phyloP scores from a whole-genome alignment of 2,888 invertebrate species.

The Megalurothrips usitatus region DNA sequence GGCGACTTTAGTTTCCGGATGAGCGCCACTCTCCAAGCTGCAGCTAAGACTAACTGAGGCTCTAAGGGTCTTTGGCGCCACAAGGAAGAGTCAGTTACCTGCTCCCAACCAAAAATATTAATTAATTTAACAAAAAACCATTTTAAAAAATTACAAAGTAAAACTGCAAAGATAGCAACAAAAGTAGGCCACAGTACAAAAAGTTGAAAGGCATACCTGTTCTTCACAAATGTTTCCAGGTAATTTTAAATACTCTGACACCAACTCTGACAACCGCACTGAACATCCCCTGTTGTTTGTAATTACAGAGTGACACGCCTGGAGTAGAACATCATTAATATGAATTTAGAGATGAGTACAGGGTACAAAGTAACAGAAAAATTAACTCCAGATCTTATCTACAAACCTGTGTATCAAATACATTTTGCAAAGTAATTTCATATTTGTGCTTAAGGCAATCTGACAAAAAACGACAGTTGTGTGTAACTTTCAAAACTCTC shows the following conservation, averaged over 20 bases:
- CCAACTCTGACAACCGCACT: background rate
- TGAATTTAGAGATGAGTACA: background rate
- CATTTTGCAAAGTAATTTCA: background rate
- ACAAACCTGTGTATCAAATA: background rate
- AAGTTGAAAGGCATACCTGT: background rate
- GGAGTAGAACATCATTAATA: background rate
- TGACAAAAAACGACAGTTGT: background rate
- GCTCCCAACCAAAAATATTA: background rate
- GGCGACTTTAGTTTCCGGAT: background rate
- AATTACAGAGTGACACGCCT: background rate
- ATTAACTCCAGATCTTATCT: background rate
- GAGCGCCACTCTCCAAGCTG: background rate
- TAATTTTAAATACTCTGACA: background rate
- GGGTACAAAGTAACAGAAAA: background rate
- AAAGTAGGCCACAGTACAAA: background rate
- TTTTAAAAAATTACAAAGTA: background rate
- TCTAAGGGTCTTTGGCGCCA: background rate
- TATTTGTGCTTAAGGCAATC: background rate
- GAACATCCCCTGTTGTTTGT: background rate
- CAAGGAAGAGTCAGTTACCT: background rate
- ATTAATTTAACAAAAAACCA: background rate
- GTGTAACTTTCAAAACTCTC: background rate
- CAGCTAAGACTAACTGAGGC: background rate
- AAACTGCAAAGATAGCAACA: background rate
- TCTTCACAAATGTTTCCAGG: background rate